Evolutionary conservation across 2,888 invertebrate species (phyloP).

Genomic region (Lampropteryx suffumata): DNA sequence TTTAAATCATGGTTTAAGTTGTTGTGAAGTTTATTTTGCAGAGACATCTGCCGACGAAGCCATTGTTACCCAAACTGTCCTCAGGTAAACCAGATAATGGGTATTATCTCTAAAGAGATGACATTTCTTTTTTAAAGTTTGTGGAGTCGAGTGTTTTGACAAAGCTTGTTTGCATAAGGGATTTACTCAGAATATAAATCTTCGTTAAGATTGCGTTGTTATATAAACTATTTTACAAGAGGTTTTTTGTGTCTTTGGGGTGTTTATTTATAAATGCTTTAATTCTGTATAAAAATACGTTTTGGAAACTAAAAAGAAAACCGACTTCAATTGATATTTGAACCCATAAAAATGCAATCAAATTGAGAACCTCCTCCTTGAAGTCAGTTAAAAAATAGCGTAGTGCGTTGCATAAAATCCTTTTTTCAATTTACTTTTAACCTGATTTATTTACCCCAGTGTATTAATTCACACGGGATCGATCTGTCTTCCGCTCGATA

Average conservation of each 20-base stretch:
- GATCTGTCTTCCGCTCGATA: conserved; percentile 58
- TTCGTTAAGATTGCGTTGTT: conserved; percentile 59
- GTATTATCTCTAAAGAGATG: conserved; percentile 77
- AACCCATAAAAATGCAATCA: too few relatives aligned
- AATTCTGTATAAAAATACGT: too few relatives aligned
- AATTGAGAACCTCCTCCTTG: too few relatives aligned
- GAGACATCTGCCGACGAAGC: conserved; percentile 73
- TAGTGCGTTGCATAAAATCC: background rate
- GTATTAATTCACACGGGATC: conserved; percentile 50
- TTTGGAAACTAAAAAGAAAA: too few relatives aligned
- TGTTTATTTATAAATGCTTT: conserved; percentile 8
- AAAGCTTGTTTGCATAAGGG: conserved; percentile 69
- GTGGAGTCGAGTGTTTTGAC: conserved; percentile 72
- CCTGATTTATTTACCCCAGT: conserved; percentile 28
- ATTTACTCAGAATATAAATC: conserved; percentile 47
- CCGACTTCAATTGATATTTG: too few relatives aligned
- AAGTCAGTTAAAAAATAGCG: too few relatives aligned
- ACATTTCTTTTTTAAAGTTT: conserved; percentile 71
- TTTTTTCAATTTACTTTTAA: conserved; percentile 12
- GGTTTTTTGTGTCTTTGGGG: background rate
- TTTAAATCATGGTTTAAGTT: conserved; percentile 70
- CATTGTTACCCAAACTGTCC: conserved; percentile 66
- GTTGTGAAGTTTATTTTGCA: conserved; percentile 78
- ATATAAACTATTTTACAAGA: conserved; percentile 33
- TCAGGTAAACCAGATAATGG: conserved; percentile 78